These are phyloP conservation scores for Sepioteuthis lessoniana DNA, from an alignment of 2,888 invertebrate species.

Conservation along the genomic window DNA sequence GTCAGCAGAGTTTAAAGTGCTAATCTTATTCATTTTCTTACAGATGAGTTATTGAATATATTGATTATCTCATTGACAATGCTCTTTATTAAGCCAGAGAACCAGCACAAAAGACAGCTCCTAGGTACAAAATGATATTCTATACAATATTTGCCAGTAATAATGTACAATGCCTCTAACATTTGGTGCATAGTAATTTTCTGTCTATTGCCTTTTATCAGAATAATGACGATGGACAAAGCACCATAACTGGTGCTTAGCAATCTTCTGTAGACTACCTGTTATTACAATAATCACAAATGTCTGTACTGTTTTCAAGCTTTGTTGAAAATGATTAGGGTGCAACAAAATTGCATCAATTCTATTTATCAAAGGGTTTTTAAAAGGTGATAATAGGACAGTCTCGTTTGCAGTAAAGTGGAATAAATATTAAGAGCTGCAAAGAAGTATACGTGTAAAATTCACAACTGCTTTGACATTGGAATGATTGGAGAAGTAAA, in stretches of 20 bases:
- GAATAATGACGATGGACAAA: not conserved
- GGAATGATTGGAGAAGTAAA: too few relatives aligned
- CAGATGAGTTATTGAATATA: conserved; percentile 11
- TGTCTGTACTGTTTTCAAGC: not conserved
- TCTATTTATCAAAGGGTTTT: too few relatives aligned
- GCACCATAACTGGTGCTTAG: not conserved
- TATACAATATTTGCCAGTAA: not conserved
- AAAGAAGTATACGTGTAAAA: too few relatives aligned
- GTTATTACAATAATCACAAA: not conserved
- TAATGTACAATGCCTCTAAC: conserved; percentile 20
- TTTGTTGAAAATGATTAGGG: not conserved
- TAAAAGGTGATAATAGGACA: too few relatives aligned
- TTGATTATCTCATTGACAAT: not conserved
- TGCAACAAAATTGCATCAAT: not conserved
- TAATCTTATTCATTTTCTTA: conserved; percentile 17
- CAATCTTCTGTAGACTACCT: not conserved
- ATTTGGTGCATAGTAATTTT: not conserved
- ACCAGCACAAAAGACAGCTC: not conserved
- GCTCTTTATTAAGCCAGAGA: not conserved
- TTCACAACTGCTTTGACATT: too few relatives aligned
- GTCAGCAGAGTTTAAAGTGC: not conserved
- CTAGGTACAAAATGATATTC: not conserved
- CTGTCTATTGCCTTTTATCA: not conserved
- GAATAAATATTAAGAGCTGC: too few relatives aligned
- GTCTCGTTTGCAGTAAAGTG: too few relatives aligned